These are phyloP conservation scores for Embidobia sp. DNA, from an alignment of 2,888 invertebrate species.

Conservation along the genomic window DNA sequence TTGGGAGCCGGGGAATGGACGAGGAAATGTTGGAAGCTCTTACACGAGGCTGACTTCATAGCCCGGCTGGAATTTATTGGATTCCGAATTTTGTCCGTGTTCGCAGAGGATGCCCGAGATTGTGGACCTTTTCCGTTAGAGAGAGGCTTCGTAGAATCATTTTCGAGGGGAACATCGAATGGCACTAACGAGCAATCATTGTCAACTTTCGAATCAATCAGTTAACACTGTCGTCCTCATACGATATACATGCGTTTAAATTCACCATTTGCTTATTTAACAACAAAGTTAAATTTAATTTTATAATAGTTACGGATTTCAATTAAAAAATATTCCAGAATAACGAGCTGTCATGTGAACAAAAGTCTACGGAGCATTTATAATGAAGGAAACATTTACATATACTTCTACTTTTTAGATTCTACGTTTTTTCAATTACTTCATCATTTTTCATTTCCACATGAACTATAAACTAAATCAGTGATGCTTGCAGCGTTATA, in stretches of 20 bases:
- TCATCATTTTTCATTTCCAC: too few relatives aligned
- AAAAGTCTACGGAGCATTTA: too few relatives aligned
- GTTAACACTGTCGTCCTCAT: neutral
- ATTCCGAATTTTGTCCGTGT: constrained; percentile 27
- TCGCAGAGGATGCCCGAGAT: constrained; percentile 12
- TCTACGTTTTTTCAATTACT: too few relatives aligned
- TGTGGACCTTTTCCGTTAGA: constrained; percentile 9
- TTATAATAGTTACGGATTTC: too few relatives aligned
- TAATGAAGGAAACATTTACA: too few relatives aligned
- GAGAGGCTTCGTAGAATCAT: neutral
- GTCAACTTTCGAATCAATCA: constrained; percentile 9
- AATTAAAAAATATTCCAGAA: too few relatives aligned
- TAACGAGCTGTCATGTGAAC: too few relatives aligned
- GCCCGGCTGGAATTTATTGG: constrained; percentile 19
- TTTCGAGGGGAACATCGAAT: constrained; percentile 24
- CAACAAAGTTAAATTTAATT: too few relatives aligned
- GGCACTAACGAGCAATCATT: constrained; percentile 36
- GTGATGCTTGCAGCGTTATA: too few relatives aligned
- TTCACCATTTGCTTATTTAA: neutral
- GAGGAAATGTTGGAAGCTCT: constrained; percentile 21
- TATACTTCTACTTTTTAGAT: too few relatives aligned
- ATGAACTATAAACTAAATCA: too few relatives aligned
- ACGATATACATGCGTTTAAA: neutral
- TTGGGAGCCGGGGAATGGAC: constrained; percentile 3
- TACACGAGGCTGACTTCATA: constrained; percentile 12